phyloP scores from a whole-genome alignment of 2,888 invertebrate species.

The Philereme vetulata region DNA sequence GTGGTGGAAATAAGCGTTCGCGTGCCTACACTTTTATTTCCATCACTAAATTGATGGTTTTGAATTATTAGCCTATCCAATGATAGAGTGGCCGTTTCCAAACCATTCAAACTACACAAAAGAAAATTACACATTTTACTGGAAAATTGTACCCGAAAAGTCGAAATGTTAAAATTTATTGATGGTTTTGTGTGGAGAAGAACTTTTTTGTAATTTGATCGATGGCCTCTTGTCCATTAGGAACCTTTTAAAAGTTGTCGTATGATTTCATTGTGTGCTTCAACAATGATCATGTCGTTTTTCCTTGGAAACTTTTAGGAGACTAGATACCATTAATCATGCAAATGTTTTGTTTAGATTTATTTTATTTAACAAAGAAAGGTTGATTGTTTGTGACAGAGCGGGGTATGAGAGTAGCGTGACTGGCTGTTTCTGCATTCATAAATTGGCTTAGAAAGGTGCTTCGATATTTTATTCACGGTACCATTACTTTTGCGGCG shows the following conservation, averaged over 20 bases:
- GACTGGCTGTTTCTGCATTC: conserved; percentile 49
- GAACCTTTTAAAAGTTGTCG: conserved; percentile 77
- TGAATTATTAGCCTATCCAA: conserved; percentile 47
- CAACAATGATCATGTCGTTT: conserved; percentile 68
- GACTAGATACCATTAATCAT: conserved; percentile 70
- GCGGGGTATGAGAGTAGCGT: conserved; percentile 37
- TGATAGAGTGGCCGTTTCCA: conserved; percentile 46
- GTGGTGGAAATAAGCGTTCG: conserved; percentile 31
- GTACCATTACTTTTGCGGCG: conserved; percentile 43
- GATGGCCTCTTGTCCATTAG: conserved; percentile 80
- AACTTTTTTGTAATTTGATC: conserved; percentile 80
- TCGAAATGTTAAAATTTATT: conserved; percentile 63
- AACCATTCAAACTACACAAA: conserved; percentile 53
- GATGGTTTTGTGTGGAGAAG: conserved; percentile 74
- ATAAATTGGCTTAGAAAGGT: conserved; percentile 48
- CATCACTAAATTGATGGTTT: conserved; percentile 43
- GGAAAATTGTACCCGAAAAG: conserved; percentile 58
- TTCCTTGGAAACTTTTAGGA: conserved; percentile 62
- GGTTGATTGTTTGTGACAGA: conserved; percentile 44
- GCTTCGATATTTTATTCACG: conserved; percentile 41
- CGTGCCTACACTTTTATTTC: conserved; percentile 37
- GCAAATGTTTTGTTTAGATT: conserved; percentile 58
- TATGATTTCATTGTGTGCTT: conserved; percentile 75
- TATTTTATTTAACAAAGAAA: conserved; percentile 54
- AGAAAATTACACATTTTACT: conserved; percentile 59